A percentile compares a stretch with the other conserved stretches of the same genome.
phyloP scores from a whole-genome alignment of 2,113 vertebrate species.

The Ageneiosus marmoratus region DNA sequence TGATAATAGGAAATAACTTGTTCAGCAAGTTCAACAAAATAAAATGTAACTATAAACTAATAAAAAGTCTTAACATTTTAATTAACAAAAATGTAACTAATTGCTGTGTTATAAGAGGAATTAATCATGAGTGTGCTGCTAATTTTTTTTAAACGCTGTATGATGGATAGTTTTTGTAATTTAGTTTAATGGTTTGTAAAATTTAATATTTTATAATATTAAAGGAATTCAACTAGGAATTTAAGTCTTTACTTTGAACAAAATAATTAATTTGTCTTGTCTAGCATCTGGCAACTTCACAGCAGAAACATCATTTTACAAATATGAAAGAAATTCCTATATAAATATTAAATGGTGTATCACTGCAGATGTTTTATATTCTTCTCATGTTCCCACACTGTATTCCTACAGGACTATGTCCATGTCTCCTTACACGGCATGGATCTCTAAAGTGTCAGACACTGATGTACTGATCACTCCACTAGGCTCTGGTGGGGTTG shows the following conservation, averaged over 20 bases:
- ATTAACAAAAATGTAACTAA: background rate
- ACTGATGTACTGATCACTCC: constrained; percentile 81
- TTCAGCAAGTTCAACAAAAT: background rate
- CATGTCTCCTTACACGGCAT: constrained; percentile 86
- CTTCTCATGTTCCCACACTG: constrained; percentile 14
- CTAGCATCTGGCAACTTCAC: background rate
- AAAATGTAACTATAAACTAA: background rate
- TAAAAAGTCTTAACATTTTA: background rate
- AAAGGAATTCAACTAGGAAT: background rate
- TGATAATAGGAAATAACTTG: background rate
- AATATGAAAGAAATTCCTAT: background rate
- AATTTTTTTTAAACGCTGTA: background rate
- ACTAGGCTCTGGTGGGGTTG: constrained; percentile 78
- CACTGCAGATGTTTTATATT: background rate
- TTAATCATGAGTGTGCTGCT: background rate
- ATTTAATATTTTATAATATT: background rate
- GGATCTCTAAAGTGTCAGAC: constrained; percentile 88
- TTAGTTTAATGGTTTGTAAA: background rate
- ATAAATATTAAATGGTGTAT: background rate
- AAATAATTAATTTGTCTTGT: background rate
- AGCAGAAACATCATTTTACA: no score
- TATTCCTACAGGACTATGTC: constrained; percentile 72
- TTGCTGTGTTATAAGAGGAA: background rate
- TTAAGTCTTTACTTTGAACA: background rate
- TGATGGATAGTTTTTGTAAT: background rate